Percentiles rank a stretch among this genome's conserved stretches.
phyloP scores from a whole-genome alignment of 1,140 invertebrate genomes.

The Sipha flava region DNA sequence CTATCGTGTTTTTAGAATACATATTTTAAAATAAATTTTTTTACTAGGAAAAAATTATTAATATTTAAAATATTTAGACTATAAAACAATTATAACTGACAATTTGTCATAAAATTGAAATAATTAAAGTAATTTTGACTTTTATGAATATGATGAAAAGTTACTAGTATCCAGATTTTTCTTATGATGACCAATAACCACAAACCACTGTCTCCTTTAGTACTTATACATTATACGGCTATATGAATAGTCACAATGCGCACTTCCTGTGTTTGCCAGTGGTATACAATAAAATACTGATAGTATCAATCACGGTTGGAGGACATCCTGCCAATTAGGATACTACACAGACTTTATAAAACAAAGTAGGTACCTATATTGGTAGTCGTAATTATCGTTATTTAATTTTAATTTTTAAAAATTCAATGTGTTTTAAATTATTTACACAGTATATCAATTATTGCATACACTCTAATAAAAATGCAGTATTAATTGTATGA shows the following conservation, averaged over 20 bases:
- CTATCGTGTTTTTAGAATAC: no score
- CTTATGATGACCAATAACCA: not conserved
- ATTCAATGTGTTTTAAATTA: no score
- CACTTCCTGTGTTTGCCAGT: conserved; percentile 24
- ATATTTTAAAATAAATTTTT: no score
- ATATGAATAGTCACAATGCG: conserved; percentile 13
- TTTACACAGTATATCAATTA: no score
- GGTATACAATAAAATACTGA: conserved; percentile 19
- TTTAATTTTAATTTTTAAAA: not conserved
- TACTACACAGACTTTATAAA: not conserved
- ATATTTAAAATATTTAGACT: no score
- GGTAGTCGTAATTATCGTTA: not conserved
- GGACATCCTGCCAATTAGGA: conserved; percentile 31
- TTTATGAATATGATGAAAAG: not conserved
- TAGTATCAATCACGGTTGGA: conserved; percentile 28
- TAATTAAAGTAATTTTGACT: no score
- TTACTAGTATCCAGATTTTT: not conserved
- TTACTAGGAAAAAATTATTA: no score
- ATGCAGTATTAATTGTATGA: no score
- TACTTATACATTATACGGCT: not conserved
- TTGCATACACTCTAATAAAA: no score
- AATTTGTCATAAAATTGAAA: no score
- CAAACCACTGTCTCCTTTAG: not conserved
- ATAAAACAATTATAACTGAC: no score
- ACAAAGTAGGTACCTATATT: not conserved